These are phyloP conservation scores for Indicator maculatus DNA, from an alignment of 2,113 vertebrate genomes.

Conservation along the genomic window DNA sequence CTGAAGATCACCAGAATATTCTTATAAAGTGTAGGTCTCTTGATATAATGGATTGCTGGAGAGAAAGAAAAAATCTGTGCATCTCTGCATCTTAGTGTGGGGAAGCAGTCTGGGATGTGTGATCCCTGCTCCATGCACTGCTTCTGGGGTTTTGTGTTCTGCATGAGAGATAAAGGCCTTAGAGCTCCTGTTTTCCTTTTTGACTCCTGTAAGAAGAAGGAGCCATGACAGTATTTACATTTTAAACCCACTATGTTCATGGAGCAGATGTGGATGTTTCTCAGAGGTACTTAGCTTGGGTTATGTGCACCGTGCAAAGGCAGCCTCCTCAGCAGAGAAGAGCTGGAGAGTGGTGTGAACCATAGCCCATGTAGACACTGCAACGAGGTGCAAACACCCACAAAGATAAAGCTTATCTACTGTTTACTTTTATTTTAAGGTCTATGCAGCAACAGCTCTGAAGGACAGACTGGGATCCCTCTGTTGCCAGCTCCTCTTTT, in stretches of 20 bases:
- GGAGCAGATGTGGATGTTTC: background rate
- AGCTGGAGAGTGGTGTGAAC: background rate
- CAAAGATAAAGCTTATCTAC: background rate
- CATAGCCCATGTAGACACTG: fast-evolving
- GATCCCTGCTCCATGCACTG: background rate
- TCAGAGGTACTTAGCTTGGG: background rate
- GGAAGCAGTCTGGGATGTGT: background rate
- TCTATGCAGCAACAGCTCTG: background rate
- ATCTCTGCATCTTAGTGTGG: background rate
- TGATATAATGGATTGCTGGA: background rate
- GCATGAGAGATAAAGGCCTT: background rate
- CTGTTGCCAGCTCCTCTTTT: background rate
- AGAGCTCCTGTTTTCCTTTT: background rate
- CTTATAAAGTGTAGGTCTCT: background rate
- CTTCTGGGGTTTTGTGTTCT: background rate
- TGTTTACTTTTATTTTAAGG: background rate
- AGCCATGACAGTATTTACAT: background rate
- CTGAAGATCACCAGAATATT: background rate
- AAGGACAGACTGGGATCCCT: background rate
- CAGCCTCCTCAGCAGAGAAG: background rate
- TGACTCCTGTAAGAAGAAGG: too few species aligned
- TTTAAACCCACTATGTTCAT: background rate
- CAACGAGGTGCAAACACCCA: background rate
- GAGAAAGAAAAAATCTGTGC: background rate
- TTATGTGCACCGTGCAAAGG: background rate